Evolutionary conservation across 2,888 invertebrate species (phyloP).

Genomic region (Nezara viridula): DNA sequence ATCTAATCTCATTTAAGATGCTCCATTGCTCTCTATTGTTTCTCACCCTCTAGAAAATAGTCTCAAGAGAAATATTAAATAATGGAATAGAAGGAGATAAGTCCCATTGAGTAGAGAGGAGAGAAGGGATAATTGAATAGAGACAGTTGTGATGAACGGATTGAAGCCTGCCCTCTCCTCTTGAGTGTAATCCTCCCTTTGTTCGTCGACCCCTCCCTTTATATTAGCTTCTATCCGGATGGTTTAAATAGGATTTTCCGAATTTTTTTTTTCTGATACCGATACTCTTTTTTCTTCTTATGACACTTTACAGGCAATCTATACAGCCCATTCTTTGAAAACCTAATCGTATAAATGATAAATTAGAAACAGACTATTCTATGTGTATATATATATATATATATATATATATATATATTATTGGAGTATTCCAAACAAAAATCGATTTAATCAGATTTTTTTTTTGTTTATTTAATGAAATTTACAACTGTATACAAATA

Average conservation of each 20-base stretch:
- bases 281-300: neutral
- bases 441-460: too few relatives aligned
- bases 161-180: neutral
- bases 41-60: neutral
- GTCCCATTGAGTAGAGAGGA: neutral
- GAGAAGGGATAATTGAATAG: neutral
- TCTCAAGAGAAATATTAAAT: neutral
- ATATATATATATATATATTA: too few relatives aligned
- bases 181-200: neutral
- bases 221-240: neutral
- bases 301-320: neutral
- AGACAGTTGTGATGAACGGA: neutral
- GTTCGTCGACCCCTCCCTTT: neutral
- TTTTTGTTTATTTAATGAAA: too few relatives aligned
- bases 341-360: too few relatives aligned
- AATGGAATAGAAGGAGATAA: neutral
- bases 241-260: neutral
- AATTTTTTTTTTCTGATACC: neutral
- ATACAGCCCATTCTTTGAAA: neutral
- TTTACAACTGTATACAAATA: too few relatives aligned
- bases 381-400: too few relatives aligned
- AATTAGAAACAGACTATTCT: too few relatives aligned
- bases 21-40: neutral
- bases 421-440: too few relatives aligned
- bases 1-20: neutral